Percentiles rank a stretch among this genome's conserved stretches.
These are phyloP conservation scores for Lota lota DNA, from an alignment of 2,113 vertebrate genomes.

Conservation along the genomic window DNA sequence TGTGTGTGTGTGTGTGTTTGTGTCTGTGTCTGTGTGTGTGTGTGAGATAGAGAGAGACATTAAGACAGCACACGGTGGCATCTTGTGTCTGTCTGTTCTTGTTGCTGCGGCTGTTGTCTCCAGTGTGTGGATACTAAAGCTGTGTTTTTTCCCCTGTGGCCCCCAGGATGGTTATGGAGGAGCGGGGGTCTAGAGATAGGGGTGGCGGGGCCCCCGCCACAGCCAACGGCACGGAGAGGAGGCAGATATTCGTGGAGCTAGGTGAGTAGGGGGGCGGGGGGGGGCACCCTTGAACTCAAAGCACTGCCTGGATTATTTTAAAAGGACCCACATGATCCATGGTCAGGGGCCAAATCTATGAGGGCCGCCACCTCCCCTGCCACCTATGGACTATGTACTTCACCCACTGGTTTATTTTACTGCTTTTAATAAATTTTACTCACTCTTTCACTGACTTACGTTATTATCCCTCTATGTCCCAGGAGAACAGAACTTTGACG, in stretches of 20 bases:
- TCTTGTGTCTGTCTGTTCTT: too few species aligned
- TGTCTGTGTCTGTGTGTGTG: too few species aligned
- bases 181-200: conserved; percentile 82
- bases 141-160: not conserved
- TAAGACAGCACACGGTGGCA: too few species aligned
- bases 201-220: conserved; percentile 66
- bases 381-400: not conserved
- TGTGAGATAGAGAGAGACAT: too few species aligned
- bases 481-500: conserved; percentile 92
- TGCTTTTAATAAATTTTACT: not conserved
- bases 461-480: conserved; percentile 14
- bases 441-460: not conserved
- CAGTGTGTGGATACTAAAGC: not conserved
- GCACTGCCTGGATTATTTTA: not conserved
- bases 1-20: not conserved
- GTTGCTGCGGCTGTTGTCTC: too few species aligned
- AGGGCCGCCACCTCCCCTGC: not conserved
- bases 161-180: conserved; percentile 97
- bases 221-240: conserved; percentile 80
- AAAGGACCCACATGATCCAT: not conserved
- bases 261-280: conserved; percentile 75
- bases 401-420: not conserved
- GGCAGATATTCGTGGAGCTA: conserved; percentile 90
- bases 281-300: not conserved
- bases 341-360: not conserved